Percentiles rank a stretch among this genome's conserved stretches.
Evolutionary conservation across 2,113 vertebrate species (phyloP).

Genomic region (Gyps fulvus): DNA sequence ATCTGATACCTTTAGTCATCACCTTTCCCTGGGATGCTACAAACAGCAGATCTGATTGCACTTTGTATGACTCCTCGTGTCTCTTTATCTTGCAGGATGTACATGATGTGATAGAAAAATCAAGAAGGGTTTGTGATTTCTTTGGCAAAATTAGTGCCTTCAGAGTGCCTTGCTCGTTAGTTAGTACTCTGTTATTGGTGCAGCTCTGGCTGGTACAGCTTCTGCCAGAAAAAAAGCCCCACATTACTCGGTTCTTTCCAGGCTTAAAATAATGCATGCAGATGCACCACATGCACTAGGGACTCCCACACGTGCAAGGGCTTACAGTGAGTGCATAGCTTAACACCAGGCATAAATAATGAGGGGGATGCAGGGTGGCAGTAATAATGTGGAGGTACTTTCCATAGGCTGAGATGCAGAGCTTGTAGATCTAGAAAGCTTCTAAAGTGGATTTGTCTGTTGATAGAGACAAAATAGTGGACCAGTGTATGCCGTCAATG

Average conservation of each 20-base stretch:
- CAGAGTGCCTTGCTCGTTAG: accelerated
- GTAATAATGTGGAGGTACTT: background rate
- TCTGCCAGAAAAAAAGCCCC: background rate
- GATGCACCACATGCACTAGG: background rate
- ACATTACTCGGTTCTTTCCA: background rate
- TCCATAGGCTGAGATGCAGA: background rate
- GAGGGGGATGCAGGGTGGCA: background rate
- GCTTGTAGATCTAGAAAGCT: background rate
- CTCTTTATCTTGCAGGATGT: conserved; percentile 13
- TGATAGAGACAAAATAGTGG: background rate
- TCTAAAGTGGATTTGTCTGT: background rate
- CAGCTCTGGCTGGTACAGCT: background rate
- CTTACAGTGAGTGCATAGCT: background rate
- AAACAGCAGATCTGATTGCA: background rate
- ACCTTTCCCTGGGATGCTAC: background rate
- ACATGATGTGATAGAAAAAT: conserved; percentile 36
- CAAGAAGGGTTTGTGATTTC: conserved; percentile 9
- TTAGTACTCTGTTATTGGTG: background rate
- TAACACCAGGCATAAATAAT: background rate
- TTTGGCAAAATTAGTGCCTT: background rate
- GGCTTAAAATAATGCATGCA: background rate
- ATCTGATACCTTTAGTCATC: background rate
- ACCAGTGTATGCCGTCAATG: too few relatives aligned
- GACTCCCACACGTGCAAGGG: background rate
- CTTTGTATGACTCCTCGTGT: background rate